Evolutionary conservation across 1,140 invertebrate species (phyloP).

Genomic region (Caenorhabditis latens): DNA sequence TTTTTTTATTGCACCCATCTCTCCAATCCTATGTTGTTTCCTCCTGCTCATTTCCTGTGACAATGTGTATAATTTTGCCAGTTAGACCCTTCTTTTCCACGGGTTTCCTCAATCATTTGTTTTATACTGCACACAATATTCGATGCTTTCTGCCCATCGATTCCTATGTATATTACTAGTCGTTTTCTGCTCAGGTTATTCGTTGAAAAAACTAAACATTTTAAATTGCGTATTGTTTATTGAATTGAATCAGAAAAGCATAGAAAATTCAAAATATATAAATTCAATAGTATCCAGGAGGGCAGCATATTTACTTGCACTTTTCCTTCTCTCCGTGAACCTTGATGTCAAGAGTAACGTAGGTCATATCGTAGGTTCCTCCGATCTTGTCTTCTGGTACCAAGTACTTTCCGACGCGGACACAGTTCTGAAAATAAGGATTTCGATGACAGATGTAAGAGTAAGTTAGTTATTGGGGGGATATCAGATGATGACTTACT

Average conservation of each 20-base stretch:
- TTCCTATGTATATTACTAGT: conserved; percentile 14
- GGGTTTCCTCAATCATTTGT: neutral
- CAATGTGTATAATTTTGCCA: conserved; percentile 50
- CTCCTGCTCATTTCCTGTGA: conserved; percentile 40
- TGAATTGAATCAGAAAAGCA: too few species aligned
- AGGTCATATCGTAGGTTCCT: conserved; percentile 73
- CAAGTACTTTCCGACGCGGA: conserved; percentile 71
- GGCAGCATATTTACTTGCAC: conserved; percentile 58
- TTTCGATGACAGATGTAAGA: neutral
- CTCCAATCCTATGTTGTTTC: neutral
- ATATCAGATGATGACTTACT: conserved; percentile 7
- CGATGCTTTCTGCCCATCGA: neutral
- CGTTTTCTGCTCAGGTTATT: conserved; percentile 22
- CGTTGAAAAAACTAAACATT: conserved; percentile 28
- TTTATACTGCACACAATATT: neutral
- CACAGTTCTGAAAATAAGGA: conserved; percentile 66
- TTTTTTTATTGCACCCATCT: conserved; percentile 10
- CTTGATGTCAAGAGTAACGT: conserved; percentile 74
- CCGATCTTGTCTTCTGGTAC: conserved; percentile 70
- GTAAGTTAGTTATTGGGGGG: too few species aligned
- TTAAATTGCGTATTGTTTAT: too few species aligned
- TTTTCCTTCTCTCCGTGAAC: conserved; percentile 70
- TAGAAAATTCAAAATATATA: conserved; percentile 9
- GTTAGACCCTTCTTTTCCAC: neutral
- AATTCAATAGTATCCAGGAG: conserved; percentile 25